These are phyloP conservation scores for Galeopsomyia nigrocyanea DNA, from an alignment of 2,888 invertebrate genomes.

Conservation along the genomic window DNA sequence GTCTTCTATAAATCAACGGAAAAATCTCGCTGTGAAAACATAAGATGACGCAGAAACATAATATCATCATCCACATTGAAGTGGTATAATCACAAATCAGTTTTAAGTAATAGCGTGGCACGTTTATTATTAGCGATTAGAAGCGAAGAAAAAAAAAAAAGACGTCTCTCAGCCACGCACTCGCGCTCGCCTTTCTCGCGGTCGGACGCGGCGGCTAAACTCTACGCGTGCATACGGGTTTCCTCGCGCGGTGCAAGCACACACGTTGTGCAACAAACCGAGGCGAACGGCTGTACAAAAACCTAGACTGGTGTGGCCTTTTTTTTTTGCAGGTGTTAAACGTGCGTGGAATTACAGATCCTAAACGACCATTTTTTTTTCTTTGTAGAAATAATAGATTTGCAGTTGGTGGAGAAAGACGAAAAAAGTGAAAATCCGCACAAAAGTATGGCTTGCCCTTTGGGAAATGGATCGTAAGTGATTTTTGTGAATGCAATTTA, in stretches of 20 bases:
- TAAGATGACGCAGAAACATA: too few species aligned
- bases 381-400: too few species aligned
- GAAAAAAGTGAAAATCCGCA: not conserved
- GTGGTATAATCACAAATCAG: too few species aligned
- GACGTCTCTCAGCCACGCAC: too few species aligned
- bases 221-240: constrained; percentile 37
- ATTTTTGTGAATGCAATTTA: too few species aligned
- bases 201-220: not conserved
- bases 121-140: too few species aligned
- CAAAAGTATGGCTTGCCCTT: constrained; percentile 50
- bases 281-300: not conserved
- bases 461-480: constrained; percentile 52
- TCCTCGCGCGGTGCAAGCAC: not conserved
- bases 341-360: not conserved
- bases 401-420: not conserved
- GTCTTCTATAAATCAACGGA: too few species aligned
- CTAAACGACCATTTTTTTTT: not conserved
- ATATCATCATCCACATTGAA: too few species aligned
- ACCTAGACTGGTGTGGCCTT: not conserved
- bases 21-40: too few species aligned
- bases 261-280: constrained; percentile 13
- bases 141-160: too few species aligned
- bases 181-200: constrained; percentile 21
- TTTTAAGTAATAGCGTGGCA: too few species aligned
- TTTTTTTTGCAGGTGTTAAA: too few species aligned